A percentile compares a stretch with the other conserved stretches of the same genome.
Conservation (phyloP, 1,140 invertebrate genomes). For the Conopomorpha cramerella region DNA sequence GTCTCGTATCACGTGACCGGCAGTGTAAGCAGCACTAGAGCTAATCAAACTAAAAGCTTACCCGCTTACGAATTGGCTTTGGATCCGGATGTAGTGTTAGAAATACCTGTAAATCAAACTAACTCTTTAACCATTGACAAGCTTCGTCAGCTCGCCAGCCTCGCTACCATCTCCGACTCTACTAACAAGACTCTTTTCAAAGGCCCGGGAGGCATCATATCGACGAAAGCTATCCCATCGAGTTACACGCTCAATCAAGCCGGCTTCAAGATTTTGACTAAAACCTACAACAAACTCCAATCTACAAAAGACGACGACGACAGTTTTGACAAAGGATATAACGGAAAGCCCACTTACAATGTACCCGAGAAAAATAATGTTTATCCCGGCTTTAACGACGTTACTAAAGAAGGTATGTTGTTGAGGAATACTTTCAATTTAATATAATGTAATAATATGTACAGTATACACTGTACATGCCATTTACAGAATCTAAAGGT, state of each 20-base stretch:
- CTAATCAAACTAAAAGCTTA: conserved; percentile 40
- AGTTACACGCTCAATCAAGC: conserved; percentile 65
- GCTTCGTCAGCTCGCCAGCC: conserved; percentile 55
- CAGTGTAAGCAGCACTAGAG: conserved; percentile 49
- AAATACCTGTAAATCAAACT: conserved; percentile 47
- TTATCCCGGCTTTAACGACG: conserved; percentile 7
- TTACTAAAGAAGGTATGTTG: conserved; percentile 14
- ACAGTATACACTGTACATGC: no score
- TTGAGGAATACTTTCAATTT: no score
- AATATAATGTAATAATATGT: no score
- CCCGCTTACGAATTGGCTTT: conserved; percentile 44
- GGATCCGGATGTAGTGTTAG: conserved; percentile 44
- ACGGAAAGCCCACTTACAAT: conserved; percentile 26
- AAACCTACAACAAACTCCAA: conserved; percentile 65
- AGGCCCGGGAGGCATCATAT: conserved; percentile 52
- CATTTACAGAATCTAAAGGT: no score
- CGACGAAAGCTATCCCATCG: conserved; percentile 62
- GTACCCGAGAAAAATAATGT: no score
- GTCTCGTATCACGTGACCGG: conserved; percentile 51
- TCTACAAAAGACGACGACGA: conserved; percentile 49
- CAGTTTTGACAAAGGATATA: conserved; percentile 29
- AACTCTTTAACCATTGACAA: conserved; percentile 45
- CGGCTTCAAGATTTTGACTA: conserved; percentile 68
- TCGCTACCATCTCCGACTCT: conserved; percentile 51
- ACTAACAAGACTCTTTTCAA: conserved; percentile 53